Evolutionary conservation across 2,797 vertebrate species (phyloP), one percentile per base, ranked within the genome.

Genomic region (Eupleurogrammus muticus): DNA sequence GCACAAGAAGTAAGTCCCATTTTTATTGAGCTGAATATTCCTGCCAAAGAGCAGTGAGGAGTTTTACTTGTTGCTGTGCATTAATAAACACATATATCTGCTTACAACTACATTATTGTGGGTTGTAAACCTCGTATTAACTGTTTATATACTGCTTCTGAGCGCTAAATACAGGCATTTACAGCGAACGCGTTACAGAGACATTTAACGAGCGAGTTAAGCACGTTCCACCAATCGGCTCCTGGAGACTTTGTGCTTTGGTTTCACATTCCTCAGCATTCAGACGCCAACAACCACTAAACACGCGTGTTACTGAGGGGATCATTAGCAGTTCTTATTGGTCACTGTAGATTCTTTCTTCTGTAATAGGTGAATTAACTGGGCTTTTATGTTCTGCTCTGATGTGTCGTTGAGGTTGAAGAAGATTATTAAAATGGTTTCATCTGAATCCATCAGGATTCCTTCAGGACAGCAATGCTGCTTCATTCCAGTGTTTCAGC

Each of bases 1-100:
- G 75, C 92, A 92, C 40, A 95, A 95, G 54, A 96, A 95, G 96
- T 97, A 94, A 96, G 93, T 88, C 17, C 1, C 21, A 5, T 50
- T 21, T 6, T 44, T 44, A 17, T 44, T 17, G 5, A 44, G 16
- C 40, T 44, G 40, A 44, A 44, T 16, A 44, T 17, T 44, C 5
- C 40, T 7, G 40, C 40, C 16, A 44, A 17, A 2, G 40, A 42
- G 17, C 14, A 7, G 14, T 16, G 16, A 42, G 4, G 38, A 40
- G 38, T 16, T 40, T 14, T 40, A 40, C 0, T 5, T 4, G 5
- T 11, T 40, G 38, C 13, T 40, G 13, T 14, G 14, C 12, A 40
- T 40, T 16, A 40, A 40, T 40, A 40, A 40, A 40, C 13, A 40
- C 38, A 14, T 40, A 7, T 42, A 42, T 42, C 38, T 42, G 38